Conservation (phyloP, 2,888 invertebrate genomes). For the Cabera pusaria region DNA sequence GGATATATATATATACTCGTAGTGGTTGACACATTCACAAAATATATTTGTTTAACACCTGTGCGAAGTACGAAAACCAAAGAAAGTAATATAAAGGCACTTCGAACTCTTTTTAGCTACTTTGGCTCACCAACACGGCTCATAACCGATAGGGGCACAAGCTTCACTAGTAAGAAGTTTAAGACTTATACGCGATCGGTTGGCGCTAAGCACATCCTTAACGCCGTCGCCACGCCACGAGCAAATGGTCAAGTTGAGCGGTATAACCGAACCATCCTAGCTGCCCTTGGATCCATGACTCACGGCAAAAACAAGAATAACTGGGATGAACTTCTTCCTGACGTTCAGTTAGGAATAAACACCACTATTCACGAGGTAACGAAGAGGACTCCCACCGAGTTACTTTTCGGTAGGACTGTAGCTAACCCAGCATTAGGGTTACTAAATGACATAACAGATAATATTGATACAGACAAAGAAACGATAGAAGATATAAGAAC, state of each 20-base stretch:
- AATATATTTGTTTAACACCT: not conserved
- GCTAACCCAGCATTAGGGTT: slow-evolving; percentile 16
- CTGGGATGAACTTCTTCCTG: slow-evolving; percentile 23
- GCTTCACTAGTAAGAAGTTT: too few species aligned
- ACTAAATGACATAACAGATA: too few species aligned
- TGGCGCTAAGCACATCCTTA: too few species aligned
- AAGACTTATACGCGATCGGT: too few species aligned
- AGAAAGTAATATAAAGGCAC: not conserved
- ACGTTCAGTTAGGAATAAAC: slow-evolving; percentile 26
- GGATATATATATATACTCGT: not conserved
- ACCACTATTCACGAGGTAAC: slow-evolving; percentile 21
- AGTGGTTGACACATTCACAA: slow-evolving; percentile 1
- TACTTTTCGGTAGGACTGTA: slow-evolving; percentile 25
- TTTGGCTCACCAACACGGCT: too few species aligned
- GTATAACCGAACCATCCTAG: not conserved
- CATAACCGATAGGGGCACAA: too few species aligned
- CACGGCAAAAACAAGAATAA: slow-evolving; percentile 6
- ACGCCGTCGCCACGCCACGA: too few species aligned
- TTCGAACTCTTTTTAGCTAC: too few species aligned
- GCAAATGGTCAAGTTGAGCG: slow-evolving; percentile 1
- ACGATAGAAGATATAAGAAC: not conserved
- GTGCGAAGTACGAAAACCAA: not conserved
- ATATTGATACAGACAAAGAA: too few species aligned
- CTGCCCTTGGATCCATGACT: not conserved
- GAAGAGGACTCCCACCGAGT: slow-evolving; percentile 25